Conservation (phyloP, 1,140 invertebrate species). For the Drosophila willistoni region DNA sequence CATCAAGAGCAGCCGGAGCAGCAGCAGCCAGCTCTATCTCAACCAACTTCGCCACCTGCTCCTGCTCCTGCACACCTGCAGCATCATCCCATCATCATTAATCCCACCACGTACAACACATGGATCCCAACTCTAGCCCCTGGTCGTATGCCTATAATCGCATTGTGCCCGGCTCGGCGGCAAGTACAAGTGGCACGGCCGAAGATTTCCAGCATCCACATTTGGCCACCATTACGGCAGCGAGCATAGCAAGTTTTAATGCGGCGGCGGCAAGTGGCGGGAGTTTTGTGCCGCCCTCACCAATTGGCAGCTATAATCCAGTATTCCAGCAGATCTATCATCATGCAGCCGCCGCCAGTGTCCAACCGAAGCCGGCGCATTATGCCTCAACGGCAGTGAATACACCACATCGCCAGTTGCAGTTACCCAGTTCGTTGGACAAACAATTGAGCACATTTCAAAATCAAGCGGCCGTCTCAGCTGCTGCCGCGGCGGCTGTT, state of each 20-base stretch:
- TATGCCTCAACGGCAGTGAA: slow-evolving; percentile 78
- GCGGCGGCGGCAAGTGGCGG: slow-evolving; percentile 77
- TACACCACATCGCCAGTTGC: slow-evolving; percentile 76
- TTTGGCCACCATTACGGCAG: slow-evolving; percentile 72
- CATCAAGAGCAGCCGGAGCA: slow-evolving; percentile 30
- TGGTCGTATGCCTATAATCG: slow-evolving; percentile 82
- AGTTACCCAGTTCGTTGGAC: slow-evolving; percentile 74
- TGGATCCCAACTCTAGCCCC: slow-evolving; percentile 81
- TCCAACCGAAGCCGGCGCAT: slow-evolving; percentile 79
- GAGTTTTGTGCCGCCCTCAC: slow-evolving; percentile 79
- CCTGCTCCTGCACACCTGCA: slow-evolving; percentile 18
- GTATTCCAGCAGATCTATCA: slow-evolving; percentile 83
- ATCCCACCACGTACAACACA: slow-evolving; percentile 42
- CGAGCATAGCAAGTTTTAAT: slow-evolving; percentile 78
- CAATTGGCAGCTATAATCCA: slow-evolving; percentile 81
- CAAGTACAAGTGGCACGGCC: slow-evolving; percentile 64
- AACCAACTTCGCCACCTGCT: slow-evolving; percentile 8
- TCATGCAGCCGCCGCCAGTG: slow-evolving; percentile 78
- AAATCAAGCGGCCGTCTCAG: slow-evolving; percentile 77
- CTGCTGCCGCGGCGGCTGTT: slow-evolving; percentile 71
- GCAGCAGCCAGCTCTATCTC: slow-evolving; percentile 36
- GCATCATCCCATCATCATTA: slow-evolving; percentile 30
- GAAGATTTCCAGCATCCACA: slow-evolving; percentile 81
- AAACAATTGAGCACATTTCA: slow-evolving; percentile 78
- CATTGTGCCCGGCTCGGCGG: slow-evolving; percentile 74